Conservation (phyloP, 2,113 vertebrate genomes). For the Columbina picui region DNA sequence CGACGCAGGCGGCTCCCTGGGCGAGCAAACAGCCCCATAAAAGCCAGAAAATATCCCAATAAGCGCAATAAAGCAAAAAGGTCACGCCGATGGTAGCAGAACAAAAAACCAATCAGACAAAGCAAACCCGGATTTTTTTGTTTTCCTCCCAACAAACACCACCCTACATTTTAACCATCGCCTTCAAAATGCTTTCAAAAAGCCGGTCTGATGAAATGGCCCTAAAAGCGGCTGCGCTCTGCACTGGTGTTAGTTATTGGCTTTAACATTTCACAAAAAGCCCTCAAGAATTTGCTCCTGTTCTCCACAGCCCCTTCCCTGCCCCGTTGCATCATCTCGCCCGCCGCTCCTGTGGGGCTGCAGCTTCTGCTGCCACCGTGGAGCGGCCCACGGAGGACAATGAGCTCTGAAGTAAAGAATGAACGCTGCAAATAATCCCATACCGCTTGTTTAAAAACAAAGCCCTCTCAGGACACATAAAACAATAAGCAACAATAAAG, state of each 20-base stretch:
- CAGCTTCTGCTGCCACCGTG: neutral
- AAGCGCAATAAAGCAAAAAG: neutral
- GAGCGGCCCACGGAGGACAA: neutral
- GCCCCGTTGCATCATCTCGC: neutral
- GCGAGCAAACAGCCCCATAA: neutral
- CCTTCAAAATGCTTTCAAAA: neutral
- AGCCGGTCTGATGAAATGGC: neutral
- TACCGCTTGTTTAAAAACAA: neutral
- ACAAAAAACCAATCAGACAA: neutral
- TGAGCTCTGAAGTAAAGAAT: neutral
- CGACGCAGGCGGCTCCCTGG: neutral
- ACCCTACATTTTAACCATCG: neutral
- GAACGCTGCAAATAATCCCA: neutral
- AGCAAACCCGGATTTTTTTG: neutral
- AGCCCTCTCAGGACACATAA: neutral
- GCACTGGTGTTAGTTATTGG: neutral
- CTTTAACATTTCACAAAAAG: neutral
- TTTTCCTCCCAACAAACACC: rapidly evolving
- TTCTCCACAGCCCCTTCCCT: neutral
- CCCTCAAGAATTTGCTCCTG: neutral
- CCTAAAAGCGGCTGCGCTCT: neutral
- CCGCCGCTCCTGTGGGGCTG: neutral
- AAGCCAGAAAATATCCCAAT: no score
- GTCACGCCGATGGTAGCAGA: neutral
- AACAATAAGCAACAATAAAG: neutral